A percentile compares a stretch with the other conserved stretches of the same genome.
phyloP scores from a whole-genome alignment of 2,888 invertebrate genomes.

The Leptinotarsa rubiginosa region DNA sequence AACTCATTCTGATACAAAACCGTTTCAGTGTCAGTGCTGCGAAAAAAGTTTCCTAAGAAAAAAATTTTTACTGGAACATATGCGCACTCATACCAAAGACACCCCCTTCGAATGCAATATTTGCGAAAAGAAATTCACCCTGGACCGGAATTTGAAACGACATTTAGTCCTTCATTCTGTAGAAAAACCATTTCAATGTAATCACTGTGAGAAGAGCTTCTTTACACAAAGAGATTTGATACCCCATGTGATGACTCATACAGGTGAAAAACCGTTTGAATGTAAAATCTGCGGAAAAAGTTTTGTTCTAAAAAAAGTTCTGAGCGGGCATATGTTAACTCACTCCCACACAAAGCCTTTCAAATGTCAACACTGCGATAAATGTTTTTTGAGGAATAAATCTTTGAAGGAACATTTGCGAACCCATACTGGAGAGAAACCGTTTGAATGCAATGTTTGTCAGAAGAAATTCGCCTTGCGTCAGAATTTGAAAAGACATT shows the following conservation, averaged over 20 bases:
- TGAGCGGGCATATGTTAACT: background rate
- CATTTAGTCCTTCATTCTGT: background rate
- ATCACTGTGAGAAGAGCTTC: constrained; percentile 1
- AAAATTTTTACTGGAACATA: background rate
- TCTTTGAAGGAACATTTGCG: too few species aligned
- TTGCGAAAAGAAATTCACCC: background rate
- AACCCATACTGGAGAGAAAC: too few species aligned
- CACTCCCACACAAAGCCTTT: too few species aligned
- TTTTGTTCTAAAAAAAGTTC: background rate
- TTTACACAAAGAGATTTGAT: background rate
- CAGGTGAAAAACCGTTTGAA: background rate
- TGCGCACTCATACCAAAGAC: background rate
- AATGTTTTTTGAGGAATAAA: too few species aligned
- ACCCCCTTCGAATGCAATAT: background rate
- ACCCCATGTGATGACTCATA: background rate
- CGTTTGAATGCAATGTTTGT: too few species aligned
- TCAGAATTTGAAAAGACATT: too few species aligned
- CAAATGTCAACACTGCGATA: too few species aligned
- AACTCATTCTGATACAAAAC: background rate
- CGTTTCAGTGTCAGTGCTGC: constrained; percentile 1
- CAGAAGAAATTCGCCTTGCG: too few species aligned
- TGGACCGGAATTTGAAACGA: background rate
- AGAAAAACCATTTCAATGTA: constrained; percentile 13
- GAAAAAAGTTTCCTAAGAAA: background rate
- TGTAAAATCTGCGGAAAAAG: background rate